These are phyloP conservation scores for Rhinella marina DNA, from an alignment of 2,797 vertebrate species.

Conservation along the genomic window DNA sequence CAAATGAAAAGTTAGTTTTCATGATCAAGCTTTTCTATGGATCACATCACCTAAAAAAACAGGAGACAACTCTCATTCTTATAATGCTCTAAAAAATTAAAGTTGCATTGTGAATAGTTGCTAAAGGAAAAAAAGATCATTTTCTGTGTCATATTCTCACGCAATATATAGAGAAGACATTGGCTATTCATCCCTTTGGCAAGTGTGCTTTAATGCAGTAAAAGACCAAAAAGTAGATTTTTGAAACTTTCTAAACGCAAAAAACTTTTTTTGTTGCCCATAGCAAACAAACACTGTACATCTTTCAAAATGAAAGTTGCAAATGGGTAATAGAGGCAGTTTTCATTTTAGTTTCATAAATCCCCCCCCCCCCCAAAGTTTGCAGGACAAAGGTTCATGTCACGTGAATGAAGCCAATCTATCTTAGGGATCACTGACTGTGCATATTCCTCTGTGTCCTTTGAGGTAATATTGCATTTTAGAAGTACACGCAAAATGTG, in stretches of 20 bases:
- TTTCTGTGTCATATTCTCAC: slow-evolving; percentile 10
- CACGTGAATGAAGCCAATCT: background rate
- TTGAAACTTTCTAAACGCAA: no score
- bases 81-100: background rate
- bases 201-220: background rate
- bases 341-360: no score
- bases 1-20: background rate
- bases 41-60: background rate
- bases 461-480: slow-evolving; percentile 23
- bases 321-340: no score
- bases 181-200: background rate
- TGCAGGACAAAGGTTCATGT: background rate
- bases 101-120: background rate
- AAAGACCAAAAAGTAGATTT: background rate
- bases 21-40: background rate
- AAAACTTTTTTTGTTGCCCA: no score
- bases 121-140: background rate
- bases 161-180: slow-evolving; percentile 3
- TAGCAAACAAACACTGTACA: no score
- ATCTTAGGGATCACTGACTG: background rate
- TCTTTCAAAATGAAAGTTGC: no score
- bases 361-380: no score
- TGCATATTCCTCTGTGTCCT: background rate
- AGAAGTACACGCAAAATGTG: background rate
- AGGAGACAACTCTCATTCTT: background rate